These are phyloP conservation scores for Enteromius anoplus DNA, from an alignment of 2,797 vertebrate genomes.

Conservation along the genomic window DNA sequence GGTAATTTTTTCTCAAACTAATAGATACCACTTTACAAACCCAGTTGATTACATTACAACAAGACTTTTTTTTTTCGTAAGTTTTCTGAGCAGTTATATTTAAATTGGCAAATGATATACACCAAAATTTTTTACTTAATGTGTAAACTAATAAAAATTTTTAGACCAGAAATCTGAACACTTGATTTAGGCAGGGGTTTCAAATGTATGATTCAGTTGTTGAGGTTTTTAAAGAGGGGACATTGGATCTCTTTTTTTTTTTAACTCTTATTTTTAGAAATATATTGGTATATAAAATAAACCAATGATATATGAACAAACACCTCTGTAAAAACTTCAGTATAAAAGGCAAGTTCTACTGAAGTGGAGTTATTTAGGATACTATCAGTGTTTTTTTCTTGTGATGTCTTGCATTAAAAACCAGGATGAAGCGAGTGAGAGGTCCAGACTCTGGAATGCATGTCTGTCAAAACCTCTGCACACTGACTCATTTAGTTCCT, in stretches of 20 bases:
- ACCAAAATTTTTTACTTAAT: not conserved
- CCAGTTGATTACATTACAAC: not conserved
- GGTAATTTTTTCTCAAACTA: not conserved
- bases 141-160: not conserved
- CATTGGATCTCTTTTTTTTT: not conserved
- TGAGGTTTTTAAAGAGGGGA: not conserved
- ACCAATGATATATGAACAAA: not conserved
- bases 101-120: not conserved
- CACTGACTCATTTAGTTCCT: slow-evolving; percentile 49
- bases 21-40: not conserved
- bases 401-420: not conserved
- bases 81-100: not conserved
- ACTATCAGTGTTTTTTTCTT: not conserved
- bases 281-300: not conserved
- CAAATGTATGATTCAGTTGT: not conserved
- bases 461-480: slow-evolving; percentile 39
- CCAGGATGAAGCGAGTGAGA: not conserved
- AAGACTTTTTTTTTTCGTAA: not conserved
- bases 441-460: not conserved
- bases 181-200: not conserved
- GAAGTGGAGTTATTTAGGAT: not conserved
- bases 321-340: not conserved
- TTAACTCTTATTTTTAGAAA: not conserved
- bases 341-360: not conserved
- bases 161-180: not conserved